Percentiles rank a stretch among this genome's conserved stretches.
Evolutionary conservation across 2,113 vertebrate genomes (phyloP).

Genomic region (Mobula birostris): DNA sequence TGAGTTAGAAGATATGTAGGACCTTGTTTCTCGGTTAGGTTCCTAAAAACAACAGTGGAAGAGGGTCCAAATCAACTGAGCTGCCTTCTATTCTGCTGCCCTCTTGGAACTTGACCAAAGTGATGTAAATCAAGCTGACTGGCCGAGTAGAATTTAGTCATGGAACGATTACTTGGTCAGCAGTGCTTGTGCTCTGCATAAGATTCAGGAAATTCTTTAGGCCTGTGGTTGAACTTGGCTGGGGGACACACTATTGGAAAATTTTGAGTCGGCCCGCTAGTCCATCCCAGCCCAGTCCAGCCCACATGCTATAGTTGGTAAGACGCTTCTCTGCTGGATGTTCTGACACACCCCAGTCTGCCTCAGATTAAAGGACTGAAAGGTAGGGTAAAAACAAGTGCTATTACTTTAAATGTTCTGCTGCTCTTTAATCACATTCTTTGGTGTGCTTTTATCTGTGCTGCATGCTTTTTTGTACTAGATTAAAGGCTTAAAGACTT

Average conservation of each 20-base stretch:
- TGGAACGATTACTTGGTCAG: constrained; percentile 31
- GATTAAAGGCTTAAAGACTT: not conserved
- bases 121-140: constrained; percentile 1
- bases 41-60: not conserved
- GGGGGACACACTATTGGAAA: not conserved
- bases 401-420: not conserved
- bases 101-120: not conserved
- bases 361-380: not conserved
- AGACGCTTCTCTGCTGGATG: constrained; percentile 25
- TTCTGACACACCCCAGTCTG: constrained; percentile 18
- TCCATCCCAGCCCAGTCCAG: not conserved
- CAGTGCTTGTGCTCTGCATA: not conserved
- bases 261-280: not conserved
- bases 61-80: not conserved
- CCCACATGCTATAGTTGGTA: constrained; percentile 21
- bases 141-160: constrained; percentile 21
- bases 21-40: not conserved
- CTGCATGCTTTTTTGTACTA: not conserved
- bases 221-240: constrained; percentile 31
- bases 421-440: not conserved
- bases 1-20: not conserved
- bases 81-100: not conserved
- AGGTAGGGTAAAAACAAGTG: not conserved
- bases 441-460: not conserved
- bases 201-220: constrained; percentile 19